A percentile compares a stretch with the other conserved stretches of the same genome.
These are phyloP conservation scores for Peromyscus melanophrys DNA, from an alignment of 2,797 vertebrate species.

Conservation along the genomic window DNA sequence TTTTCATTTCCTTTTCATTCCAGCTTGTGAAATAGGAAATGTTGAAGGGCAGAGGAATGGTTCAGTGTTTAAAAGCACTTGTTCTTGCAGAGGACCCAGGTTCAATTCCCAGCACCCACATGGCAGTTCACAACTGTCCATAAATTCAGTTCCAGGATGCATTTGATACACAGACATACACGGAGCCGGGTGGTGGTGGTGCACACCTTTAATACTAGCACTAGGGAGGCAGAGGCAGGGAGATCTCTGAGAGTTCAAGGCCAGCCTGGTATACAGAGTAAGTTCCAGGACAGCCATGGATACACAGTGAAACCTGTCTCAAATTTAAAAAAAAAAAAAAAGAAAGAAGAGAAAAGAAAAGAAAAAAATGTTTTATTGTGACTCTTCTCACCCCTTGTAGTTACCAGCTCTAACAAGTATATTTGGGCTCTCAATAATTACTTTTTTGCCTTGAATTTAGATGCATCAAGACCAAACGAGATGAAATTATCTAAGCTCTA, in stretches of 20 bases:
- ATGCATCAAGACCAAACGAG: constrained; percentile 11
- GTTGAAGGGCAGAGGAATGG: neutral
- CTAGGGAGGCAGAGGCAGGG: neutral
- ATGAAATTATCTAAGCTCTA: constrained; percentile 38
- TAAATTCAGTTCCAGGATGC: neutral
- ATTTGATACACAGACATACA: neutral
- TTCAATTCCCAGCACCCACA: neutral
- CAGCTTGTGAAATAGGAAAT: constrained; percentile 39
- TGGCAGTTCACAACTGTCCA: neutral
- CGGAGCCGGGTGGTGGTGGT: neutral
- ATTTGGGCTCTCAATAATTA: constrained; percentile 43
- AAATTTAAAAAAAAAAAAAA: neutral
- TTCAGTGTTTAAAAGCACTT: neutral
- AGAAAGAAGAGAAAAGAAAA: neutral
- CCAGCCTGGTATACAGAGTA: neutral
- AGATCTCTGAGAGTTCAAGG: neutral
- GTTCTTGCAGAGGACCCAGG: neutral
- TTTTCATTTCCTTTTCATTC: constrained; percentile 66
- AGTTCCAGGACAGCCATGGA: neutral
- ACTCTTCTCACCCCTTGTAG: constrained; percentile 1
- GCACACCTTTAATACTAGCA: neutral
- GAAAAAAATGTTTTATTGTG: constrained; percentile 6
- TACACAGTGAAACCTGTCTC: neutral
- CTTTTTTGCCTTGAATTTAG: constrained; percentile 60
- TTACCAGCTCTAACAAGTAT: neutral